A percentile compares a stretch with the other conserved stretches of the same genome.
Conservation (phyloP, 2,888 invertebrate genomes). For the Aporophyla nigra region DNA sequence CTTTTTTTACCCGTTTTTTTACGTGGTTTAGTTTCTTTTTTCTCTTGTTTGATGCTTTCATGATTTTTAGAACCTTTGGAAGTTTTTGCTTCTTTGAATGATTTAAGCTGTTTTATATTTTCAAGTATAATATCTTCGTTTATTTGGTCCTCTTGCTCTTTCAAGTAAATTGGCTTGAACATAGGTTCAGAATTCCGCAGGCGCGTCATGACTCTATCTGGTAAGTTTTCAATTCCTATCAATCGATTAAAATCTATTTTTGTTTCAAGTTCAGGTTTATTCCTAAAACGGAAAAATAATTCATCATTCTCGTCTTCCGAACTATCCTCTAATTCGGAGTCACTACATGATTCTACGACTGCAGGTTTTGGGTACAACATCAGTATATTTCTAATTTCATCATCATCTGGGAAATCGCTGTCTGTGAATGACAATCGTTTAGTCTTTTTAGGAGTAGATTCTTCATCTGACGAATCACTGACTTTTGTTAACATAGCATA, state of each 20-base stretch:
- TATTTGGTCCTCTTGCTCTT: slow-evolving; percentile 77
- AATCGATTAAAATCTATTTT: slow-evolving; percentile 78
- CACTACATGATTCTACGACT: slow-evolving; percentile 76
- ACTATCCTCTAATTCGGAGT: slow-evolving; percentile 80
- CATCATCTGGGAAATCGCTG: slow-evolving; percentile 82
- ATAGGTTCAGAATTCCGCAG: slow-evolving; percentile 55
- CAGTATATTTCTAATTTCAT: slow-evolving; percentile 83
- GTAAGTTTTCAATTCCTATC: slow-evolving; percentile 74
- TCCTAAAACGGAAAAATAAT: slow-evolving; percentile 67
- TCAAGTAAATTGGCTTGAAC: slow-evolving; percentile 74
- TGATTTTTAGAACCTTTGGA: slow-evolving; percentile 23
- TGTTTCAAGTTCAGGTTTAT: slow-evolving; percentile 67
- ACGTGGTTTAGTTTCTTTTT: slow-evolving; percentile 15
- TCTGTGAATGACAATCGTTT: slow-evolving; percentile 74
- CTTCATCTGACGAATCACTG: slow-evolving; percentile 79
- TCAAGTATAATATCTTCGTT: slow-evolving; percentile 79
- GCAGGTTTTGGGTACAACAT: slow-evolving; percentile 60
- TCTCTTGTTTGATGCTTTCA: slow-evolving; percentile 30
- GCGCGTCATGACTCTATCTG: slow-evolving; percentile 77
- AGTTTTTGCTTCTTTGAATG: slow-evolving; percentile 69
- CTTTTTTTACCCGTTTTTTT: slow-evolving; percentile 34
- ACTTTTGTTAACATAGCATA: slow-evolving; percentile 63
- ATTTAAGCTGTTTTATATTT: slow-evolving; percentile 80
- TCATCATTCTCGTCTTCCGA: slow-evolving; percentile 75
- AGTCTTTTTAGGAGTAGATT: slow-evolving; percentile 79